Evolutionary conservation across 2,113 vertebrate species (phyloP).

Genomic region (Myotis yumanensis): DNA sequence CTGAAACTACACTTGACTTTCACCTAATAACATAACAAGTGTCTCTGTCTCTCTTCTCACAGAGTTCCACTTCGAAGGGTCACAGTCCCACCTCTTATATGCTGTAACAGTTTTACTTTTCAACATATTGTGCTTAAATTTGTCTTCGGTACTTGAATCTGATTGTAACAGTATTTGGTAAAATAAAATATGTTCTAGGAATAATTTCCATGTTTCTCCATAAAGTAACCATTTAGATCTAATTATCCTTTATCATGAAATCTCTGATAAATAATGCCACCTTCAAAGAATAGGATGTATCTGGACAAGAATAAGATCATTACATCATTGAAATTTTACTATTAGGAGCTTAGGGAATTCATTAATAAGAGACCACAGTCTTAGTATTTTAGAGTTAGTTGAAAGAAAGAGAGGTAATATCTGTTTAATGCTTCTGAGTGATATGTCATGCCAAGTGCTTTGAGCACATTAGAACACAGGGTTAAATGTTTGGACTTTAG

Average conservation of each 20-base stretch:
- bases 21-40: background rate
- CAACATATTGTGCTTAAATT: background rate
- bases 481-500: background rate
- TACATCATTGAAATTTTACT: background rate
- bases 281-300: background rate
- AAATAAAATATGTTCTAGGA: conserved; percentile 36
- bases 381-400: background rate
- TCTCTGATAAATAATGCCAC: conserved; percentile 15
- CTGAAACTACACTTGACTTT: background rate
- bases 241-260: background rate
- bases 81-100: background rate
- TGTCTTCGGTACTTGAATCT: conserved; percentile 21
- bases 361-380: background rate
- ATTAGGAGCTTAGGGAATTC: background rate
- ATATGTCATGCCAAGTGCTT: background rate
- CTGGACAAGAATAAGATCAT: background rate
- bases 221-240: conserved; percentile 10
- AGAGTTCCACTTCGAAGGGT: background rate
- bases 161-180: background rate
- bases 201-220: background rate
- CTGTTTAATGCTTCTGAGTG: background rate
- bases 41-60: background rate
- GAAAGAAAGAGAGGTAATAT: background rate
- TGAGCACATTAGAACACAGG: background rate
- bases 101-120: background rate